Evolutionary conservation across 2,797 vertebrate genomes (phyloP).

Genomic region (Anguilla pacifica): DNA sequence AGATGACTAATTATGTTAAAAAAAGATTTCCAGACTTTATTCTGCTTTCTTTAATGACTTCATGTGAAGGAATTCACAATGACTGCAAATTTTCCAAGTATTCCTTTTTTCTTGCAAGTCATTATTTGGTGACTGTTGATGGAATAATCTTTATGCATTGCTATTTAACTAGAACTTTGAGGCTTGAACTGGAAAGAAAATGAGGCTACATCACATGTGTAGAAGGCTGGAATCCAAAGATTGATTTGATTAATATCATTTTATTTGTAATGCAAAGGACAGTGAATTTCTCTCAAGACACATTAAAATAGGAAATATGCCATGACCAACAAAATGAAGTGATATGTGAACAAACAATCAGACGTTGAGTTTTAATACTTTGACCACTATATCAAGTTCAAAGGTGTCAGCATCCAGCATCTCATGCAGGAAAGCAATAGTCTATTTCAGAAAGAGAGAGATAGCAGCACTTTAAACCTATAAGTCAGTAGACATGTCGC

Average conservation of each 20-base stretch:
- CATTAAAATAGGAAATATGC: neutral
- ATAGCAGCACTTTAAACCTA: neutral
- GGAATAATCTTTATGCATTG: neutral
- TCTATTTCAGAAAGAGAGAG: neutral
- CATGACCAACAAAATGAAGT: neutral
- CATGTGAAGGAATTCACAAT: neutral
- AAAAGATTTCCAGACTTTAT: neutral
- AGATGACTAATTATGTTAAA: neutral
- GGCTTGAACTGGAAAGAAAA: no score
- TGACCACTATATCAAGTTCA: neutral
- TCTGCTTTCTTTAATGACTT: neutral
- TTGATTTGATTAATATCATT: neutral
- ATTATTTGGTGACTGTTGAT: neutral
- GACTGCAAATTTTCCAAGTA: neutral
- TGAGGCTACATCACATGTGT: no score
- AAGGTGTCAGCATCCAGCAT: neutral
- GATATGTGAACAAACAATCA: neutral
- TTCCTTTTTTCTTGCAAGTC: neutral
- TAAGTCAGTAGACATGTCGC: neutral
- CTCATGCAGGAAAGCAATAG: neutral
- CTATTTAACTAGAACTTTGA: neutral
- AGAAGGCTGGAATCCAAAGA: no score
- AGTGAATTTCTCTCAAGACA: neutral
- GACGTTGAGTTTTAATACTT: neutral
- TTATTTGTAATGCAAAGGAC: neutral